Conservation (phyloP, 2,797 vertebrate genomes). For the Oreortyx pictus region DNA sequence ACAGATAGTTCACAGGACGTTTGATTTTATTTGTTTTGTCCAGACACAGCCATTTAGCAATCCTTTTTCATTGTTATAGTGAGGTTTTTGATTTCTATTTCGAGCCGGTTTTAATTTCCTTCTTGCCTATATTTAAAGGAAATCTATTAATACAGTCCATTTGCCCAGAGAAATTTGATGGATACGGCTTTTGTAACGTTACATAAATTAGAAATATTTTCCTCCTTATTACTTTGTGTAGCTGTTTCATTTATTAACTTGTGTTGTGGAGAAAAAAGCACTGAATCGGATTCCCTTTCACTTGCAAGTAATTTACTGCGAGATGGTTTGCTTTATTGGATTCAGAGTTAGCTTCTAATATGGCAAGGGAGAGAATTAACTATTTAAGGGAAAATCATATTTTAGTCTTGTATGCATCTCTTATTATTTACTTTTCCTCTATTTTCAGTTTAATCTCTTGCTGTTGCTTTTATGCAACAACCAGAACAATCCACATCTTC, state of each 20-base stretch:
- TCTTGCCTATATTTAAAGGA: constrained; percentile 31
- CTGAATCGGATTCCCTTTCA: not conserved
- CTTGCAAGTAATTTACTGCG: constrained; percentile 22
- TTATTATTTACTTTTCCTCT: not conserved
- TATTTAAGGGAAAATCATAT: not conserved
- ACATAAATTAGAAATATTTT: constrained; percentile 48
- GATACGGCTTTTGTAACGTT: not conserved
- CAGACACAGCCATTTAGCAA: not conserved
- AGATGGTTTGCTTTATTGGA: not conserved
- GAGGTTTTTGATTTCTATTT: constrained; percentile 14
- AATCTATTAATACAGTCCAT: constrained; percentile 33
- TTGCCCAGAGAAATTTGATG: constrained; percentile 25
- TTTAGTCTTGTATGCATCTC: not conserved
- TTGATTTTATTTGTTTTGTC: not conserved
- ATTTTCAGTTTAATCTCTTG: not conserved
- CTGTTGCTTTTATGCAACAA: not conserved
- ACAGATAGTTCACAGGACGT: not conserved
- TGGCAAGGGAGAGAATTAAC: not conserved
- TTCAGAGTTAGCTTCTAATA: not conserved
- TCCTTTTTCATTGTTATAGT: not conserved
- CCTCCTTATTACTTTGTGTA: not conserved
- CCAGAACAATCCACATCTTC: not conserved
- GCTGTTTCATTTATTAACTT: constrained; percentile 29
- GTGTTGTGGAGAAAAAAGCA: not conserved
- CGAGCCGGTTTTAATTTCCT: constrained; percentile 45